Evolutionary conservation across 2,113 vertebrate genomes (phyloP), one percentile per base, ranked within the genome.

Genomic region (Solea solea): DNA sequence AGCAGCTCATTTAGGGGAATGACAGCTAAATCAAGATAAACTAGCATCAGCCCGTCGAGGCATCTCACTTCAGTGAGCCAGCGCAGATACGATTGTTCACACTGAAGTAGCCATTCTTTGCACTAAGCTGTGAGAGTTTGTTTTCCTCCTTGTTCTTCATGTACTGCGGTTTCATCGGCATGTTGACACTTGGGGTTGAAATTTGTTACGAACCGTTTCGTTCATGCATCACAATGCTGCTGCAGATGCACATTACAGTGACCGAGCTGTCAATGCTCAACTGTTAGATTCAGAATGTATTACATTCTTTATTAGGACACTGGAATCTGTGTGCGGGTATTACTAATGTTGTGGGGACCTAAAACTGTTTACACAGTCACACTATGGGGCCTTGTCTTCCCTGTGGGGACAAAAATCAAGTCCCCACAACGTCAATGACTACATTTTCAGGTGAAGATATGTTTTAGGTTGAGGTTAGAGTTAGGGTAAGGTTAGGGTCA

Each of bases 1-100:
- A 89, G 91, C 87, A 81, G 88, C 88, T 91, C 90, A 87, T 92
- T 91, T 88, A 63, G 70, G 64, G 72, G 85, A 85, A 83, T 92
- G 91, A 92, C 89, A 88, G 88, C 86, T 92, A 84, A 90, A 93
- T 92, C 89, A 90, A 92, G 90, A 94, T 91, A 85, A 92, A 94
- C 72, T 89, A 75, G 82, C 77, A 87, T 83, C 81, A 70, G 86
- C 62, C 66, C 68, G 74, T 70, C 40, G 50, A 60, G 67, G 59
- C 87, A 79, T 88, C 84, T 72, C 80, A 70, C 78, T 80, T 73
- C 78, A 85, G 71, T 73, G 76, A 87, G 81, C 70, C 75, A 53
- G 52, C 64, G 64, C 70, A 75, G 63, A 60, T 12, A 27, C 15
- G 25, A 74, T 51, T 58, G 73, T 74, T 82, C 81, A 70, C 56